These are phyloP conservation scores for Rhamphomyia laevipes DNA, from an alignment of 2,888 invertebrate genomes.

Conservation along the genomic window DNA sequence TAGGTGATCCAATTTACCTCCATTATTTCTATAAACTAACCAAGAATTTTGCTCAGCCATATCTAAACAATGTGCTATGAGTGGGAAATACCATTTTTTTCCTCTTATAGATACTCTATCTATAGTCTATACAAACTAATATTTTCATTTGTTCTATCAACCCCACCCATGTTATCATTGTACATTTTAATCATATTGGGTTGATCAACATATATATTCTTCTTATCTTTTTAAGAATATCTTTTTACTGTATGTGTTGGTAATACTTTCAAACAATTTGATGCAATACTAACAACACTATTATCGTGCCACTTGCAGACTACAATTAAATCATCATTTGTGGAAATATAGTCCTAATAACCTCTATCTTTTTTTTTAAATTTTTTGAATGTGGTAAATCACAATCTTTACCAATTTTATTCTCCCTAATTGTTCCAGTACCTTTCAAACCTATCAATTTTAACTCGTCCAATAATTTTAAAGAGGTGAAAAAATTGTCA, in stretches of 20 bases:
- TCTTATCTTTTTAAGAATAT: neutral
- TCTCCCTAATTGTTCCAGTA: conserved; percentile 2
- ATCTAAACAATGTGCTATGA: neutral
- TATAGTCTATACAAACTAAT: neutral
- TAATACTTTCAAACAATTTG: neutral
- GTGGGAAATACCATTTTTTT: neutral
- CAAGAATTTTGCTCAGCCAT: neutral
- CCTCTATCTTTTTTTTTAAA: neutral
- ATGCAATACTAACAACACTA: neutral
- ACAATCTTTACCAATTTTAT: neutral
- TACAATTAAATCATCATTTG: neutral
- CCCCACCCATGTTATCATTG: neutral
- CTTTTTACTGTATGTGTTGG: neutral
- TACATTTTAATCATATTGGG: neutral
- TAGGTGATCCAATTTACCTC: no score
- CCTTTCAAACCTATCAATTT: neutral
- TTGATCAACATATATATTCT: neutral
- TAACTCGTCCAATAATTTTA: neutral
- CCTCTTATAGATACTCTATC: neutral
- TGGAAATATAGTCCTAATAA: neutral
- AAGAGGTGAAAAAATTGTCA: conserved; percentile 2
- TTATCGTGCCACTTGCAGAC: conserved; percentile 4
- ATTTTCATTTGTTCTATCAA: neutral
- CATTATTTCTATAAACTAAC: neutral
- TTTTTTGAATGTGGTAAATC: neutral